Percentiles rank a stretch among this genome's conserved stretches.
Conservation (phyloP, 2,113 vertebrate genomes). For the Psittacara wagleri region DNA sequence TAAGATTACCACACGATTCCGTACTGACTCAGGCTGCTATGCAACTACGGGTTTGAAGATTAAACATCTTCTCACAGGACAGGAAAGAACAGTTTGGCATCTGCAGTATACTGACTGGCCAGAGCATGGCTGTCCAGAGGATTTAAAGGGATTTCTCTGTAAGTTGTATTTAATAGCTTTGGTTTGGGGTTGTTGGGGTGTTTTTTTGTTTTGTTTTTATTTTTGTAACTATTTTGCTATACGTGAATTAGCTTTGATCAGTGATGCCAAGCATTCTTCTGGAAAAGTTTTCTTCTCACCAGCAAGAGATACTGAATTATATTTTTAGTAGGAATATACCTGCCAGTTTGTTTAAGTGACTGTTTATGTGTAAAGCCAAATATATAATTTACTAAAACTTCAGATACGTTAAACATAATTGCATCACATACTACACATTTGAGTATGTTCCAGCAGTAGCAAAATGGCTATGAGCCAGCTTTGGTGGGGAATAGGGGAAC, state of each 20-base stretch:
- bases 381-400: neutral
- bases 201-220: neutral
- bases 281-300: neutral
- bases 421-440: neutral
- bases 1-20: conserved; percentile 96
- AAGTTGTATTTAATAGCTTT: conserved; percentile 67
- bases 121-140: conserved; percentile 93
- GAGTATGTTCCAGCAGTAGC: neutral
- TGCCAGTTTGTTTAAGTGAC: neutral
- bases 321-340: neutral
- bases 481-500: neutral
- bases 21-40: conserved; percentile 96
- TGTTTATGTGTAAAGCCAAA: neutral
- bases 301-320: neutral
- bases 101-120: conserved; percentile 99
- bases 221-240: neutral
- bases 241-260: neutral
- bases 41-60: conserved; percentile 96
- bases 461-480: neutral
- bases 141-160: conserved; percentile 95
- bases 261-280: neutral
- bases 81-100: conserved; percentile 97
- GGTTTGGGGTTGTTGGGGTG: neutral
- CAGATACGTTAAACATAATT: neutral
- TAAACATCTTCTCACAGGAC: conserved; percentile 92